Conservation (phyloP, 2,797 vertebrate species). For the Oreonectes daqikongensis region DNA sequence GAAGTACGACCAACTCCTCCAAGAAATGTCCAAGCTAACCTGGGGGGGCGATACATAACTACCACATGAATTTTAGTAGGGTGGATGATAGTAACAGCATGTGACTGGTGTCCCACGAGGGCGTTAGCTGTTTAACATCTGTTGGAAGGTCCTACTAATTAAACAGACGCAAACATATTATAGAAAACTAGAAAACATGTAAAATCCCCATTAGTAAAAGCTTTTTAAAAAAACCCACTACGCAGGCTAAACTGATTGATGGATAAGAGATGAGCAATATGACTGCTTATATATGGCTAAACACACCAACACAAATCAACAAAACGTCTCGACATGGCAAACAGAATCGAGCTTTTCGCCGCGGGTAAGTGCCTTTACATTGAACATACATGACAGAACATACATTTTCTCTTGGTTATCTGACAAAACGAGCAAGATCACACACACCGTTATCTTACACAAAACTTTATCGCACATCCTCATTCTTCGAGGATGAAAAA, state of each 20-base stretch:
- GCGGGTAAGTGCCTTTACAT: conserved; percentile 38
- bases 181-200: neutral
- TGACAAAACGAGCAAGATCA: no score
- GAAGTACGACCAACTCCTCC: no score
- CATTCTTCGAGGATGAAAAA: neutral
- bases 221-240: neutral
- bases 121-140: no score
- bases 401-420: neutral
- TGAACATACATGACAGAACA: neutral
- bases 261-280: conserved; percentile 17
- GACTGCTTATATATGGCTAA: conserved; percentile 47
- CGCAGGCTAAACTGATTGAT: conserved; percentile 6
- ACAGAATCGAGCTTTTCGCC: conserved; percentile 11
- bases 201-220: conserved; percentile 18
- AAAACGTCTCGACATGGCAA: conserved; percentile 26
- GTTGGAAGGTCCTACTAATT: no score
- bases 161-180: neutral
- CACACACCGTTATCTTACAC: neutral
- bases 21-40: no score
- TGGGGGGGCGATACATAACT: no score
- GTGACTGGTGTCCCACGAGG: no score
- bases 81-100: no score
- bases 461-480: neutral
- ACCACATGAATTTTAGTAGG: no score
- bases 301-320: neutral